Conservation (phyloP, 2,888 invertebrate species). For the Latrodectus elegans region DNA sequence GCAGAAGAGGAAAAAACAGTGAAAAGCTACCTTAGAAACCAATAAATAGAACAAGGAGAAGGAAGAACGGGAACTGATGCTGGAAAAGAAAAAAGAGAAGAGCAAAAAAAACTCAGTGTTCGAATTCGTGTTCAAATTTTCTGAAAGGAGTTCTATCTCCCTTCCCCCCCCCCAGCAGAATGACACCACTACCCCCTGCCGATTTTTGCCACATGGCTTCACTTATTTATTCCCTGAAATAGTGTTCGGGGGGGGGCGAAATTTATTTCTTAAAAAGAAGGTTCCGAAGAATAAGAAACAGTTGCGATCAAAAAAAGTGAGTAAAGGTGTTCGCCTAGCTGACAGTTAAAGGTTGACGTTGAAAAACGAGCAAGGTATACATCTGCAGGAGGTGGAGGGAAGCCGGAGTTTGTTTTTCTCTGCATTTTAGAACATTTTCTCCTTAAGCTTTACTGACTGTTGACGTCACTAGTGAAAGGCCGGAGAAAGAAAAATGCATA, state of each 20-base stretch:
- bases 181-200: slow-evolving; percentile 16
- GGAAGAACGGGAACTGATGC: neutral
- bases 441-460: slow-evolving; percentile 30
- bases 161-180: neutral
- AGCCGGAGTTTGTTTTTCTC: slow-evolving; percentile 17
- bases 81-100: neutral
- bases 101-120: slow-evolving; percentile 1
- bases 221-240: slow-evolving; percentile 63
- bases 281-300: slow-evolving; percentile 1
- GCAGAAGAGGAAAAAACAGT: slow-evolving; percentile 5
- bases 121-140: slow-evolving; percentile 27
- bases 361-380: slow-evolving; percentile 51
- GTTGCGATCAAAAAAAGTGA: slow-evolving; percentile 18
- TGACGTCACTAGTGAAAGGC: slow-evolving; percentile 21
- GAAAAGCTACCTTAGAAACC: slow-evolving; percentile 14
- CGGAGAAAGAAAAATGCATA: too few relatives aligned
- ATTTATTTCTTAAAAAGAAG: slow-evolving; percentile 39
- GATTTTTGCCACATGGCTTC: slow-evolving; percentile 58
- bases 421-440: slow-evolving; percentile 46
- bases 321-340: slow-evolving; percentile 38
- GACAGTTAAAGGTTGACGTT: slow-evolving; percentile 57
- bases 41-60: slow-evolving; percentile 40
- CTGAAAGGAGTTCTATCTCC: neutral
- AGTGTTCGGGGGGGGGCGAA: slow-evolving; percentile 15
- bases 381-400: neutral